Evolutionary conservation across 2,113 vertebrate genomes (phyloP).

Genomic region (Catharus fuscescens): DNA sequence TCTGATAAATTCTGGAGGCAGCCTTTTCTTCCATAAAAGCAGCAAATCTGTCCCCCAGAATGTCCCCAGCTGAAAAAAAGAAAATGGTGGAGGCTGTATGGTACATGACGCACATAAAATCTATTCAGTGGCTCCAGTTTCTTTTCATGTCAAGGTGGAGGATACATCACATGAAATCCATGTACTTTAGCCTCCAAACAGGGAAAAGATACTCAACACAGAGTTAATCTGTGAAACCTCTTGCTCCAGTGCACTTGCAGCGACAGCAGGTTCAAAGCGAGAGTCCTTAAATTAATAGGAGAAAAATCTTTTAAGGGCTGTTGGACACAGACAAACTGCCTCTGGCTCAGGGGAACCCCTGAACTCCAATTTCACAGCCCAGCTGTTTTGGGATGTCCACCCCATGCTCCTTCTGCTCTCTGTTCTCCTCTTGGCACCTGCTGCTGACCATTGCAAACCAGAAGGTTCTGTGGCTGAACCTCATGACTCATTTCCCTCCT

Average conservation of each 20-base stretch:
- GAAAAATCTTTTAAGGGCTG: background rate
- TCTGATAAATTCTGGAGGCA: background rate
- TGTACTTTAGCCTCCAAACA: background rate
- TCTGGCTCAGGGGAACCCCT: background rate
- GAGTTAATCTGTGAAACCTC: accelerated
- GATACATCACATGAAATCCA: background rate
- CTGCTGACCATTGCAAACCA: background rate
- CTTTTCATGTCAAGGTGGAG: background rate
- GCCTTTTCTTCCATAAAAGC: background rate
- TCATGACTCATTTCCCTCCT: background rate
- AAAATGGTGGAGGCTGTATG: background rate
- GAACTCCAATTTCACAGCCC: background rate
- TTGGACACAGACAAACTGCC: background rate
- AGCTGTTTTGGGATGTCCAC: background rate
- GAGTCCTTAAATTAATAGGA: background rate
- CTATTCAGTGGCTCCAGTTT: background rate
- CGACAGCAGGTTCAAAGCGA: background rate
- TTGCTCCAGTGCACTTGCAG: background rate
- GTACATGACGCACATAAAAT: background rate
- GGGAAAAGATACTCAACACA: background rate
- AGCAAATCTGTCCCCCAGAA: background rate
- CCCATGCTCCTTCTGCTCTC: background rate
- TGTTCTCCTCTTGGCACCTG: background rate
- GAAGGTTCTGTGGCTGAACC: background rate
- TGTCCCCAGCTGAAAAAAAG: background rate